Evolutionary conservation across 1,140 invertebrate species (phyloP).

Genomic region (Drosophila kurseongensis): DNA sequence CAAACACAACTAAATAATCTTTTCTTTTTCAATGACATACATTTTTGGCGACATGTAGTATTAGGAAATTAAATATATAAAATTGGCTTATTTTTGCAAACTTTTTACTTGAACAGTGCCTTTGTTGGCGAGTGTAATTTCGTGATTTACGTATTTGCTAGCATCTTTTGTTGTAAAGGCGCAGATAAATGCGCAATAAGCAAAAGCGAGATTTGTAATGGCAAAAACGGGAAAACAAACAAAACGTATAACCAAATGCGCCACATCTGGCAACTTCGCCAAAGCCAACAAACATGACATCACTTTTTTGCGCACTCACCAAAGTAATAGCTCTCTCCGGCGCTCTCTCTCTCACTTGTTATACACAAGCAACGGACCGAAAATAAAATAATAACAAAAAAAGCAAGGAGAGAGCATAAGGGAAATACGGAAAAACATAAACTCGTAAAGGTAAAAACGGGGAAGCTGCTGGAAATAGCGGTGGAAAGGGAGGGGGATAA

Average conservation of each 20-base stretch:
- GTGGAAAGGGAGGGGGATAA: conserved; percentile 14
- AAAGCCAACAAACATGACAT: conserved; percentile 79
- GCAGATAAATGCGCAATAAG: conserved; percentile 43
- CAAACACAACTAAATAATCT: no score
- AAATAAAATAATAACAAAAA: conserved; percentile 78
- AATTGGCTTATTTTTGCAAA: no score
- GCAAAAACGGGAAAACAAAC: conserved; percentile 57
- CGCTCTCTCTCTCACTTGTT: conserved; percentile 30
- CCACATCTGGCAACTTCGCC: conserved; percentile 74
- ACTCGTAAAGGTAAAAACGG: conserved; percentile 72
- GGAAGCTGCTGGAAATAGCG: conserved; percentile 70
- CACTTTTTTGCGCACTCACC: conserved; percentile 81
- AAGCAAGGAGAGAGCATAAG: conserved; percentile 24
- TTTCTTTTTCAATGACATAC: no score
- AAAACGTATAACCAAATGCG: conserved; percentile 42
- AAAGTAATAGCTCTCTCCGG: conserved; percentile 55
- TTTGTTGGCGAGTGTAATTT: background rate
- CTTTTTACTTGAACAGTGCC: background rate
- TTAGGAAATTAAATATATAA: no score
- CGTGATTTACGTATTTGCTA: conserved; percentile 29
- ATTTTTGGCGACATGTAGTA: no score
- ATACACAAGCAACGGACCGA: conserved; percentile 59
- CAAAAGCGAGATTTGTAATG: conserved; percentile 18
- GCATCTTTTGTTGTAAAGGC: conserved; percentile 33
- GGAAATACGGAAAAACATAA: conserved; percentile 77